phyloP scores from a whole-genome alignment of 2,113 vertebrate species.

The Cnemophilus loriae region DNA sequence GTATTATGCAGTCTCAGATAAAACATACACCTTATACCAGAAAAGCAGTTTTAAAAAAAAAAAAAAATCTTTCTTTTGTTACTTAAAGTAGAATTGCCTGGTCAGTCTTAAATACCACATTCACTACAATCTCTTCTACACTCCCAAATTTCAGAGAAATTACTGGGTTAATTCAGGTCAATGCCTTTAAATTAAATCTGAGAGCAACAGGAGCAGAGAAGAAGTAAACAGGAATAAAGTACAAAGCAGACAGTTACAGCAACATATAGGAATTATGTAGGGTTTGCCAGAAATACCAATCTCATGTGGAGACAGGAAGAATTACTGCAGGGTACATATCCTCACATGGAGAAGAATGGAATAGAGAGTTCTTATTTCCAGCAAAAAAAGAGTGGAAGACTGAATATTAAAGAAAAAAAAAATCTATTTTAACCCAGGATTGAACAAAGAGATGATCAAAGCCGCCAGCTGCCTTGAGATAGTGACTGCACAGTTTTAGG shows the following conservation, averaged over 20 bases:
- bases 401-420: not conserved
- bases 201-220: not conserved
- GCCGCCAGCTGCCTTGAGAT: not conserved
- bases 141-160: not conserved
- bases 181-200: not conserved
- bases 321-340: not conserved
- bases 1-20: not conserved
- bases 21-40: not conserved
- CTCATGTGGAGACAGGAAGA: conserved; percentile 51
- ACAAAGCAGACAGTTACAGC: not conserved
- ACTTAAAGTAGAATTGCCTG: not conserved
- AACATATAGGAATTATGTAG: conserved; percentile 23
- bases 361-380: not conserved
- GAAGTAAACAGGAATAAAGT: not conserved
- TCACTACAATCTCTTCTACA: not conserved
- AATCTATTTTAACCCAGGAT: not conserved
- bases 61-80: not conserved
- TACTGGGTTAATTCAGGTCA: conserved; percentile 3
- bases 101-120: not conserved
- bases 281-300: conserved; percentile 45
- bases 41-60: not conserved
- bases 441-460: not conserved
- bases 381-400: not conserved
- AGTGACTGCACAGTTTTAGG: not conserved
- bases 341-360: not conserved